These are phyloP conservation scores for Lonchura striata DNA, from an alignment of 2,113 vertebrate species.

Conservation along the genomic window DNA sequence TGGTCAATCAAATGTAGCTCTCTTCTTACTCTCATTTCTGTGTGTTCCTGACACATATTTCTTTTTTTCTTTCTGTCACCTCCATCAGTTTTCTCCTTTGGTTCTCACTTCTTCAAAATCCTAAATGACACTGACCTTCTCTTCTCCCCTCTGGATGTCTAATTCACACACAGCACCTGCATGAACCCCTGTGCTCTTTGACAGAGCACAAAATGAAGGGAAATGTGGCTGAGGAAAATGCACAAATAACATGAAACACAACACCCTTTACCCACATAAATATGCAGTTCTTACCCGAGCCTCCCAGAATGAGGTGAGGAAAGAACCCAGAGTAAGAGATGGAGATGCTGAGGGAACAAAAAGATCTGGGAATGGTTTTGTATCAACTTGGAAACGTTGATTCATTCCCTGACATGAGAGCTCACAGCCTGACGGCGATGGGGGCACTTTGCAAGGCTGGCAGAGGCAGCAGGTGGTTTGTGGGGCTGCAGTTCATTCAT, in stretches of 20 bases:
- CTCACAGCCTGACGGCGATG: neutral
- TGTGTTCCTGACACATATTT: neutral
- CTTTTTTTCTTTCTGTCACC: neutral
- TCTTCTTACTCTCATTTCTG: neutral
- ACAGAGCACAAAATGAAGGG: neutral
- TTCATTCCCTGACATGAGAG: neutral
- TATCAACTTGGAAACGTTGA: too few species aligned
- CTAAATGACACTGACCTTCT: neutral
- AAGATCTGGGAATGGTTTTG: neutral
- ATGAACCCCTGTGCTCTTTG: neutral
- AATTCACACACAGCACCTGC: neutral
- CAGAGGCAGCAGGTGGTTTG: fast-evolving
- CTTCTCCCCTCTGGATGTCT: neutral
- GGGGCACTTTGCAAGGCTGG: neutral
- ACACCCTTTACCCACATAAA: neutral
- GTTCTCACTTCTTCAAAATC: neutral
- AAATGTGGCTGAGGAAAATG: neutral
- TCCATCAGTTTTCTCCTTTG: neutral
- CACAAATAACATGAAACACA: neutral
- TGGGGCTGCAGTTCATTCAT: neutral
- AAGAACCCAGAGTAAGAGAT: neutral
- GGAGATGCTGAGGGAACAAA: neutral
- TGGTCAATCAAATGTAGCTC: neutral
- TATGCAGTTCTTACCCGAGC: neutral
- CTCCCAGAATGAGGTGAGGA: neutral